phyloP scores from a whole-genome alignment of 2,797 vertebrate genomes.

The Cottoperca gobio region DNA sequence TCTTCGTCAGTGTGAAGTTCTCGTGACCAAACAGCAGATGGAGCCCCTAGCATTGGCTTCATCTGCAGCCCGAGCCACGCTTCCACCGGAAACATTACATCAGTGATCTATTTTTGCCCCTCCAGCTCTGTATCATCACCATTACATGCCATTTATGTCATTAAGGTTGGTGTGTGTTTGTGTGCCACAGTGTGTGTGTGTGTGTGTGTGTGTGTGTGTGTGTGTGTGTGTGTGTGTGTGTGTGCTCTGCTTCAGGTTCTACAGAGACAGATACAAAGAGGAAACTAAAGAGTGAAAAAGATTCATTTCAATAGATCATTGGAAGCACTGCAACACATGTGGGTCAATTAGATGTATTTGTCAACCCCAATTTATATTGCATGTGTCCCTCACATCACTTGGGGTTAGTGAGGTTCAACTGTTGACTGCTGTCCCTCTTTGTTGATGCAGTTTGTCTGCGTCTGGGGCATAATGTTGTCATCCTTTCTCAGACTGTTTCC shows the following conservation, averaged over 20 bases:
- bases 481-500: conserved; percentile 22
- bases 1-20: conserved; percentile 37
- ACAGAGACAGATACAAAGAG: conserved; percentile 8
- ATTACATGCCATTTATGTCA: conserved; percentile 78
- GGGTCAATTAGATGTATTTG: conserved; percentile 49
- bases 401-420: conserved; percentile 25
- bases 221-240: neutral
- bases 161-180: conserved; percentile 53
- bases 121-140: conserved; percentile 72
- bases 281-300: neutral
- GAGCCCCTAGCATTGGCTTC: conserved; percentile 76
- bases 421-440: conserved; percentile 21
- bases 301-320: conserved; percentile 5
- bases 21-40: conserved; percentile 71
- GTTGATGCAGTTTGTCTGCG: conserved; percentile 11
- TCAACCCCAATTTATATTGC: conserved; percentile 8
- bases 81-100: conserved; percentile 73
- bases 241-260: conserved; percentile 1
- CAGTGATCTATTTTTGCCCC: conserved; percentile 73
- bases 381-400: conserved; percentile 12
- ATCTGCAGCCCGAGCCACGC: neutral
- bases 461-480: conserved; percentile 32
- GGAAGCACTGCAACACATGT: conserved; percentile 8
- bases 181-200: neutral
- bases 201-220: conserved; percentile 8